Evolutionary conservation across 1,140 invertebrate species (phyloP).

Genomic region (Ceratosolen solmsi): DNA sequence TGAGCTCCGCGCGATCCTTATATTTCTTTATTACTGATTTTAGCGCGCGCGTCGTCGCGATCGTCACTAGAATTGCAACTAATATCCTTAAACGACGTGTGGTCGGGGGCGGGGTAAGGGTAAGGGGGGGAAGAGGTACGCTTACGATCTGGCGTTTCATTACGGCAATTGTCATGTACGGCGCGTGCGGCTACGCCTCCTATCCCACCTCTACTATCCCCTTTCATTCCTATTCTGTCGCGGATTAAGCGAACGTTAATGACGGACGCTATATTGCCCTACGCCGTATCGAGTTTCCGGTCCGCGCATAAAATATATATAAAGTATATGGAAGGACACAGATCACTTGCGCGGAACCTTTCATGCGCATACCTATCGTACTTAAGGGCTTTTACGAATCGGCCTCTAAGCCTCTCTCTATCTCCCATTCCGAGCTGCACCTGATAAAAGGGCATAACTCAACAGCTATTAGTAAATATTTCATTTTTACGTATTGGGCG

Average conservation of each 20-base stretch:
- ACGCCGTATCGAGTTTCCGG: not conserved
- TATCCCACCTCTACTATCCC: not conserved
- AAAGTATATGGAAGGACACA: not conserved
- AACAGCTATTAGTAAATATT: not conserved
- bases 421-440: not conserved
- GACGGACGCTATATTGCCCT: not conserved
- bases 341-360: not conserved
- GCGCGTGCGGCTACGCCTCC: constrained; percentile 7
- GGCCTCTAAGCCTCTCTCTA: not conserved
- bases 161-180: constrained; percentile 26
- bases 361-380: not conserved
- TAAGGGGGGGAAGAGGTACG: not conserved
- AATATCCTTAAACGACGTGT: not conserved
- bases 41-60: not conserved
- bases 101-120: not conserved
- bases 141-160: constrained; percentile 22
- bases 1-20: not conserved
- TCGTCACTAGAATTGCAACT: constrained; percentile 13
- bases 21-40: constrained; percentile 21
- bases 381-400: no score
- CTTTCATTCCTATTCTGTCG: not conserved
- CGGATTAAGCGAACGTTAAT: constrained; percentile 26
- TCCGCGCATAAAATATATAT: constrained; percentile 3
- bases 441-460: constrained; percentile 5
- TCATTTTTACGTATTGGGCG: constrained; percentile 14